phyloP scores from a whole-genome alignment of 35 echinoderm and acorn worm species.

The Lytechinus pictus region DNA sequence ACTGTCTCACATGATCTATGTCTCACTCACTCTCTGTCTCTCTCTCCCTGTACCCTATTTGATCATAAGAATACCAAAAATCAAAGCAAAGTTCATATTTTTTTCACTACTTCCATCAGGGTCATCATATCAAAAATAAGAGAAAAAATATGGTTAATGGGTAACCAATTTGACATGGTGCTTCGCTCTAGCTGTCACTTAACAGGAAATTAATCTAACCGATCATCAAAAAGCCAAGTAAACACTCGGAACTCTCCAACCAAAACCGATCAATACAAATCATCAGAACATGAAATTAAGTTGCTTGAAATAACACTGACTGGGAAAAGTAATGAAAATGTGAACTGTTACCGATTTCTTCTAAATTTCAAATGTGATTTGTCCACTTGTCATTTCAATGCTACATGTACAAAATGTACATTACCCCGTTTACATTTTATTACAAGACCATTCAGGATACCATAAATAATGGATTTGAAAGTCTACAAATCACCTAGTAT shows the following conservation, averaged over 20 bases:
- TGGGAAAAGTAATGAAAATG: no score
- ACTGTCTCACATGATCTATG: background rate
- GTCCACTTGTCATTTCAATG: no score
- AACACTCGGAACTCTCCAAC: background rate
- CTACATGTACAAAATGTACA: no score
- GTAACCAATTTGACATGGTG: slow-evolving; percentile 32
- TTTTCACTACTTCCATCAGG: background rate
- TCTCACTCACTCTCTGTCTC: background rate
- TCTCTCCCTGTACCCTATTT: background rate
- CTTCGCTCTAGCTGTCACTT: slow-evolving; percentile 4
- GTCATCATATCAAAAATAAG: background rate
- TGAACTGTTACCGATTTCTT: no score
- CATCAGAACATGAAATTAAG: background rate
- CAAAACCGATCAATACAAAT: background rate
- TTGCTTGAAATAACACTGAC: background rate
- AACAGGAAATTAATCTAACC: slow-evolving; percentile 26
- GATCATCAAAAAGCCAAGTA: background rate
- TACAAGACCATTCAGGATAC: no score
- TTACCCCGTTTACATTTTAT: no score
- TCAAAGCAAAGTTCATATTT: background rate
- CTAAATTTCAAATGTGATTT: no score
- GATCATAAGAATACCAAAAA: background rate
- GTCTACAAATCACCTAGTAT: no score
- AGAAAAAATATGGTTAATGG: slow-evolving; percentile 36
- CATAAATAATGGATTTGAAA: no score